Evolutionary conservation across 1,140 invertebrate species (phyloP), one percentile per base, ranked within the genome.

Genomic region (Solen grandis): DNA sequence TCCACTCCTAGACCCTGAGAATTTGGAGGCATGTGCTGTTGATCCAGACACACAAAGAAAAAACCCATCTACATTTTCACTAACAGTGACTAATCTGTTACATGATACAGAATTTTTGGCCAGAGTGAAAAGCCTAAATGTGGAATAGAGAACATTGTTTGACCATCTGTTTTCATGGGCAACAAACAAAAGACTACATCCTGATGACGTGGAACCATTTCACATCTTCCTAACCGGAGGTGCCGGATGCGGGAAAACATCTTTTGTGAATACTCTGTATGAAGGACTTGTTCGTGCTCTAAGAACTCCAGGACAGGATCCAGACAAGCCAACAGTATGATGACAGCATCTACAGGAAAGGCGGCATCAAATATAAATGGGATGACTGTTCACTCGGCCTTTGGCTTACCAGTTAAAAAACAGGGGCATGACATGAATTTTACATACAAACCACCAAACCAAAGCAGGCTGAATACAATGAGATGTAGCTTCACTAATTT

Each of bases 301-400:
- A 14, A 62, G 77, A 63, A 62, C 36, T 16, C 66, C 66, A 62
- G 46, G 68, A 52, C 57, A 80, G 35, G 77, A 80, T 50, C 77
- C 77, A 54, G 66, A 69, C 22, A 80, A 80, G 55, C 77, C 77
- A 33, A 72, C 68, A 80, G 77, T 80, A 29, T 80, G 27, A 69
- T 80, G 68, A 80, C 77, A 70, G 77, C 77, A 60, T 80, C 77
- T 29, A 80, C 66, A 70, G 66, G 77, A 70, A 80, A 80, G 46
- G 68, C 65, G 33, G 66, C 77, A 25, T 69, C 77, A 62, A 80
- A 80, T 50, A 80, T 80, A 19, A 70, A 63, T 70, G 66, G 55
- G 41, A 80, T 68, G 52, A 80, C 68, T 70, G 52, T 80, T 27
- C 77, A 80, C 63, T 80, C 55, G 29, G 77, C 77, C 52, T 72